Conservation (phyloP, 2,113 vertebrate species). For the Isurus oxyrinchus region DNA sequence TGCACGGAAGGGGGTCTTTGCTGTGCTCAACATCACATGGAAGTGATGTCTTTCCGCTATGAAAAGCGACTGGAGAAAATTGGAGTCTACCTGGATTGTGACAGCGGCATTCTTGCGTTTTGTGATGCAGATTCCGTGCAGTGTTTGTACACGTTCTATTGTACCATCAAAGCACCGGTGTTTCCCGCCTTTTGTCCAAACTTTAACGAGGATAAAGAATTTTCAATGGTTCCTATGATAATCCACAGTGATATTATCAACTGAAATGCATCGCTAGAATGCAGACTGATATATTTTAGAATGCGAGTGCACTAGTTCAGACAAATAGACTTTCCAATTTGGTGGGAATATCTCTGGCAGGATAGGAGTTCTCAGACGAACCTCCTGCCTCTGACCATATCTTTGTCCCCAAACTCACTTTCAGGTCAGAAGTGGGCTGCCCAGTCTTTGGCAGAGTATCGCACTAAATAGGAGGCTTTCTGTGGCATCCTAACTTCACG, state of each 20-base stretch:
- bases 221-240: background rate
- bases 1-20: slow-evolving; percentile 35
- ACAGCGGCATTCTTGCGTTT: slow-evolving; percentile 42
- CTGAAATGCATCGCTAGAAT: background rate
- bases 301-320: background rate
- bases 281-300: background rate
- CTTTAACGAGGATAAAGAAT: background rate
- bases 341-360: background rate
- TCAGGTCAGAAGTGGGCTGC: too few relatives aligned
- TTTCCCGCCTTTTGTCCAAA: slow-evolving; percentile 18
- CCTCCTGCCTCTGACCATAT: background rate
- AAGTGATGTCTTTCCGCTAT: slow-evolving; percentile 31
- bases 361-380: background rate
- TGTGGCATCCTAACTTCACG: background rate
- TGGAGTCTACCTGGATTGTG: slow-evolving; percentile 41
- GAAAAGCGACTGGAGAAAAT: slow-evolving; percentile 19
- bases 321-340: background rate
- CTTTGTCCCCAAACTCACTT: background rate
- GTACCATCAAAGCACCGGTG: slow-evolving; percentile 44
- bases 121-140: slow-evolving; percentile 36
- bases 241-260: background rate
- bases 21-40: slow-evolving; percentile 39
- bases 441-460: background rate
- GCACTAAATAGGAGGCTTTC: background rate
- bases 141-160: slow-evolving; percentile 42